phyloP scores from a whole-genome alignment of 2,888 invertebrate genomes.

The Augiades crinisus region DNA sequence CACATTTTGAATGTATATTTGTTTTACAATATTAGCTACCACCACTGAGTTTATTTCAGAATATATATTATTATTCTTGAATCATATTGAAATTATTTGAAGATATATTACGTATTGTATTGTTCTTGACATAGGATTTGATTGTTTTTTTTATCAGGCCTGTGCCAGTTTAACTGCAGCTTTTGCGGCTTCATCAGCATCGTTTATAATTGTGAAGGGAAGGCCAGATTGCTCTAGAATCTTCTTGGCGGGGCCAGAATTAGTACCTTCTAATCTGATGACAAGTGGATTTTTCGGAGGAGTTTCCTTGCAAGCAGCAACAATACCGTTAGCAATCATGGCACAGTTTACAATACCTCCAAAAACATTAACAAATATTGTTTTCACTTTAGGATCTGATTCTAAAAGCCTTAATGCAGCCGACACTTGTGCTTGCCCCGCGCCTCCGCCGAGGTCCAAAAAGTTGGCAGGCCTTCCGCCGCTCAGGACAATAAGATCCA shows the following conservation, averaged over 20 bases:
- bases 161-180: conserved; percentile 86
- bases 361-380: conserved; percentile 98
- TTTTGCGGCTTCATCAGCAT: conserved; percentile 96
- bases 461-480: conserved; percentile 99
- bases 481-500: conserved; percentile 98
- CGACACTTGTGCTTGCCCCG: conserved; percentile 95
- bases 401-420: conserved; percentile 96
- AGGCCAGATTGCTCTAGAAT: conserved; percentile 92
- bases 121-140: too few relatives aligned
- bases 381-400: conserved; percentile 93
- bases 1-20: too few relatives aligned
- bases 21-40: too few relatives aligned
- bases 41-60: too few relatives aligned
- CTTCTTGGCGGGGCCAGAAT: conserved; percentile 90
- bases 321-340: conserved; percentile 97
- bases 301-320: conserved; percentile 91
- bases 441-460: conserved; percentile 98
- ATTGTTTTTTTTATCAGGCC: conserved; percentile 4
- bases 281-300: conserved; percentile 93
- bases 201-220: conserved; percentile 89
- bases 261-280: conserved; percentile 97
- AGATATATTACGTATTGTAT: background rate
- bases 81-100: background rate
- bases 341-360: conserved; percentile 96
- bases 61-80: too few relatives aligned